These are phyloP conservation scores for Gambusia holbrooki DNA, from an alignment of 2,113 vertebrate species.

Conservation along the genomic window DNA sequence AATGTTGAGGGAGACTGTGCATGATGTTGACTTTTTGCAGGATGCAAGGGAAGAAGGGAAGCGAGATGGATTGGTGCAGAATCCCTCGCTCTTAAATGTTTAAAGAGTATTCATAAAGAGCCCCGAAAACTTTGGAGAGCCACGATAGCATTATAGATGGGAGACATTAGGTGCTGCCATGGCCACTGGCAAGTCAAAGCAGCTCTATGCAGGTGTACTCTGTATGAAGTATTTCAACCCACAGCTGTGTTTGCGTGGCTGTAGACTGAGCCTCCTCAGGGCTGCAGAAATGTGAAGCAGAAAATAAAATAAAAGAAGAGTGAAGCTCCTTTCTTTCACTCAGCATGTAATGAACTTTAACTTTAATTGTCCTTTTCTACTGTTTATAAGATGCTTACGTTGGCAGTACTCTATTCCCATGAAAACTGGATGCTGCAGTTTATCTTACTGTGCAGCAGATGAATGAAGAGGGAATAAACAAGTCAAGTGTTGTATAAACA, in stretches of 20 bases:
- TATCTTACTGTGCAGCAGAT: too few species aligned
- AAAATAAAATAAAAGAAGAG: slow-evolving; percentile 42
- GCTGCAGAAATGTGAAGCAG: slow-evolving; percentile 15
- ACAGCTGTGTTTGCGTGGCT: background rate
- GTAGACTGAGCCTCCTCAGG: slow-evolving; percentile 11
- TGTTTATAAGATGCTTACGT: slow-evolving; percentile 5
- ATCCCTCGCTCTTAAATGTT: slow-evolving; percentile 78
- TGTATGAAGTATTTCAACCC: slow-evolving; percentile 15
- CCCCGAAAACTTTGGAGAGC: slow-evolving; percentile 19
- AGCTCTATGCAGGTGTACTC: slow-evolving; percentile 26
- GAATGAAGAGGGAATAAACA: too few species aligned
- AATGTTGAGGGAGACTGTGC: slow-evolving; percentile 59
- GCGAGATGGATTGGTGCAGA: slow-evolving; percentile 71
- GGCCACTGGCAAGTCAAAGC: slow-evolving; percentile 38
- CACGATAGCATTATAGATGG: slow-evolving; percentile 62
- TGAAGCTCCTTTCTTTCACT: slow-evolving; percentile 21
- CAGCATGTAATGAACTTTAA: background rate
- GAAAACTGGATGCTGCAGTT: too few species aligned
- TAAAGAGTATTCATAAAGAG: slow-evolving; percentile 68
- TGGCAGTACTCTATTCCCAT: background rate
- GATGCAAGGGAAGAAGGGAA: slow-evolving; percentile 40
- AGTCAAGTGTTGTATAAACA: too few species aligned
- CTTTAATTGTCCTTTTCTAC: background rate
- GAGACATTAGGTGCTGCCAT: slow-evolving; percentile 60
- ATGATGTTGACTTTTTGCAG: slow-evolving; percentile 55